Evolutionary conservation across 2,888 invertebrate species (phyloP).

Genomic region (Mylabris sibirica): DNA sequence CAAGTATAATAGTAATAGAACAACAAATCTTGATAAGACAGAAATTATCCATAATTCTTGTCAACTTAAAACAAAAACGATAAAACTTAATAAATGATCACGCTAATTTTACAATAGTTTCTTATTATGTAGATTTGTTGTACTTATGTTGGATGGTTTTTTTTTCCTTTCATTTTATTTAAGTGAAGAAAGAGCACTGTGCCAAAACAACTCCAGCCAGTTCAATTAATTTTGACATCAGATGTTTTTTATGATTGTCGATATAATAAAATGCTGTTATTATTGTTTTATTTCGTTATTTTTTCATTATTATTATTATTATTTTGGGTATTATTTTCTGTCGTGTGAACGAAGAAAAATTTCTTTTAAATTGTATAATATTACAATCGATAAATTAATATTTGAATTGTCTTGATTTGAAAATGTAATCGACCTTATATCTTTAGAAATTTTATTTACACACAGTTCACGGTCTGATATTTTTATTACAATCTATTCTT

Average conservation of each 20-base stretch:
- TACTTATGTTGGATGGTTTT: not conserved
- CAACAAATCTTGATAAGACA: not conserved
- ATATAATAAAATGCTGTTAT: constrained; percentile 1
- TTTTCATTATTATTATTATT: too few relatives aligned
- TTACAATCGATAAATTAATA: not conserved
- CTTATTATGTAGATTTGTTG: not conserved
- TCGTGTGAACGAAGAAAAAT: not conserved
- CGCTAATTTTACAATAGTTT: not conserved
- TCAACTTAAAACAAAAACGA: not conserved
- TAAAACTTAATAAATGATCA: not conserved
- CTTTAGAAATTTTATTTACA: not conserved
- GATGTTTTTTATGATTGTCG: constrained; percentile 3
- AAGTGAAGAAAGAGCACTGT: not conserved
- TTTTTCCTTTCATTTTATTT: too few relatives aligned
- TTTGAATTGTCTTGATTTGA: not conserved
- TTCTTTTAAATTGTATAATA: not conserved
- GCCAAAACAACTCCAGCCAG: constrained; percentile 1
- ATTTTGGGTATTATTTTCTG: not conserved
- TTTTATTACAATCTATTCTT: not conserved
- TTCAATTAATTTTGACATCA: constrained; percentile 6
- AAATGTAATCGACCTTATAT: constrained; percentile 8
- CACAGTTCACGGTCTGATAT: not conserved
- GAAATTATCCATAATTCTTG: not conserved
- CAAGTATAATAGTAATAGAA: not conserved
- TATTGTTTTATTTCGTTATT: not conserved